Evolutionary conservation across 1,140 invertebrate genomes (phyloP), one percentile per base, ranked within the genome.

Genomic region (Hylaeus anthracinus): DNA sequence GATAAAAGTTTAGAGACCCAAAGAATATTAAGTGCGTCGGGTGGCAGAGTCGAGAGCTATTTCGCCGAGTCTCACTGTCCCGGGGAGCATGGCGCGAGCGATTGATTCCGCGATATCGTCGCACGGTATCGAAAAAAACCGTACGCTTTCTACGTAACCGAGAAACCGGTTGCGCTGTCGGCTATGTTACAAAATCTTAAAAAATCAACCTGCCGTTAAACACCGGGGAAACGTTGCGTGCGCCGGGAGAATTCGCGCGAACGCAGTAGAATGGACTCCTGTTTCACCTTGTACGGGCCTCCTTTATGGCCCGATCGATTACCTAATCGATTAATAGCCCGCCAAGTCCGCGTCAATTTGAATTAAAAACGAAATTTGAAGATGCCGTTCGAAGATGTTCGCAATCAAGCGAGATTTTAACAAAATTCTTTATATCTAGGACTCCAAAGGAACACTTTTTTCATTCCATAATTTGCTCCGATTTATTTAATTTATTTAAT

Each of bases 151-250:
- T 77, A 79, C 72, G 84, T 71, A 81, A 81, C 69, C 53, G 70
- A 56, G 72, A 82, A 86, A 86, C 85, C 85, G 85, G 85, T 86
- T 81, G 41, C 55, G 45, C 70, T 48, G 63, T 53, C 70, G 65
- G 79, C 55, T 85, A 75, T 9, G 63, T 86, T 86, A 82, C 66
- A 76, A 79, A 86, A 67, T 86, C 78, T 45, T 61, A 65, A 86
- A 79, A 86, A 82, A 82, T 79, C 63, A 81, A 81, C 64, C 83
- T 79, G 70, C 65, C 53, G 26, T 72, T 73, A 75, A 63, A 39
- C 26, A 60, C 41, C 55, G 60, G 53, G 43, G 43, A 70, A 75
- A 71, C 43, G 41, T 45, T 55, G 71, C 58, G 55, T 53, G 37
- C 10, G 39, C 12, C 39, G 9, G 5, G 41, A 64, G 61, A 64